Evolutionary conservation across 1,140 invertebrate genomes (phyloP).

Genomic region (Tetramorium simillimum): DNA sequence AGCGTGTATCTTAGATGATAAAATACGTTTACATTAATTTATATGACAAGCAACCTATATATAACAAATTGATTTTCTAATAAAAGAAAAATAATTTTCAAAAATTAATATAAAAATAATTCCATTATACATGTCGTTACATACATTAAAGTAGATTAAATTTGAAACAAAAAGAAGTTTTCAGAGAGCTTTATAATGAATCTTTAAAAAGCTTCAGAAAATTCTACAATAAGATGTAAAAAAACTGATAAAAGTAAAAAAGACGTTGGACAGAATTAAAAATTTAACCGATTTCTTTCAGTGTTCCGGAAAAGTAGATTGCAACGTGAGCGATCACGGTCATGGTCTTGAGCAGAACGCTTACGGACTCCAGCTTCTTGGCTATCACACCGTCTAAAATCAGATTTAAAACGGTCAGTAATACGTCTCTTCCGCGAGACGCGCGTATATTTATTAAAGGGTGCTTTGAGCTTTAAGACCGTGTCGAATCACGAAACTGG

Average conservation of each 20-base stretch:
- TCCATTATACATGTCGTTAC: background rate
- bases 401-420: constrained; percentile 59
- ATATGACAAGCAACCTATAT: background rate
- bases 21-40: background rate
- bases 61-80: background rate
- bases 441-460: background rate
- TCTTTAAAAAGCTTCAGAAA: background rate
- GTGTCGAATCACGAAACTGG: background rate
- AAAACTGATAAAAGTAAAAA: background rate
- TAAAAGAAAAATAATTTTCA: background rate
- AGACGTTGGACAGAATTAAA: background rate
- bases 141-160: background rate
- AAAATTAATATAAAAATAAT: background rate
- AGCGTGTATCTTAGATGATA: background rate
- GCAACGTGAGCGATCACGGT: constrained; percentile 11
- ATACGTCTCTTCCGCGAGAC: background rate
- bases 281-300: constrained; percentile 29
- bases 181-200: background rate
- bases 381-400: constrained; percentile 54
- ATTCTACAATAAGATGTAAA: background rate
- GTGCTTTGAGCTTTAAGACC: background rate
- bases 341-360: constrained; percentile 46
- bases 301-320: background rate
- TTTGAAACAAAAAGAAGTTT: background rate
- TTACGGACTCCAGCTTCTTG: constrained; percentile 46